Evolutionary conservation across 2,888 invertebrate genomes (phyloP), one percentile per base, ranked within the genome.

Genomic region (Hyposoter dolosus): DNA sequence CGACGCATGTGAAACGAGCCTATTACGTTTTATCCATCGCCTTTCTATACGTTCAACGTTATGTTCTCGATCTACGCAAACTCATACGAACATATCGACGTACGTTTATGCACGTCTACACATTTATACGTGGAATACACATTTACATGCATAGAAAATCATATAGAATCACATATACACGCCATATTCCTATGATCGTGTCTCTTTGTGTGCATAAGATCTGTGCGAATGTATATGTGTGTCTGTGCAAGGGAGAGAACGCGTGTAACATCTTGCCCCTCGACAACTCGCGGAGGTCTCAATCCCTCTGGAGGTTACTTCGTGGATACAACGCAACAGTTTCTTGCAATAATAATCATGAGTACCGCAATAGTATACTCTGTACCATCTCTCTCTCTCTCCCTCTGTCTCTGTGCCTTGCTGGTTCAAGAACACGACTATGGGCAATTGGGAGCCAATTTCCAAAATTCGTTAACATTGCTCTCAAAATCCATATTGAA

Each of bases 241-340:
- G 60, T 47, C 3, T 32, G 15, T 63, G 23, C 56, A 72, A 82
- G 80, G 76, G 76, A 71, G 75, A 82, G 74, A 83, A 85, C 83
- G 85, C 85, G 71, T 85, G 85, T 85, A 85, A 85, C 85, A 85
- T 84, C 76, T 88, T 84, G 76, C 84, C 86, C 89, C 89, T 90
- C 87, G 89, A 90, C 89, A 89, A 91, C 91, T 81, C 66, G 63
- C 81, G 89, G 90, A 92, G 92, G 91, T 92, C 93, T 93, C 92
- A 92, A 92, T 93, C 90, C 85, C 84, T 74, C 80, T 69, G 68
- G 77, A 78, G 86, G 82, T 86, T 83, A 79, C 82, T 84, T 66
- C 60, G 78, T 76, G 75, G 82, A 85, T 72, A 81, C 83, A 81
- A 86, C 86, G 81, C 83, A 82, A 85, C 50, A 81, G 65, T 81